Base-by-base conservation (phyloP, 2,888 invertebrate species). In the Drosophila dives region DNA sequence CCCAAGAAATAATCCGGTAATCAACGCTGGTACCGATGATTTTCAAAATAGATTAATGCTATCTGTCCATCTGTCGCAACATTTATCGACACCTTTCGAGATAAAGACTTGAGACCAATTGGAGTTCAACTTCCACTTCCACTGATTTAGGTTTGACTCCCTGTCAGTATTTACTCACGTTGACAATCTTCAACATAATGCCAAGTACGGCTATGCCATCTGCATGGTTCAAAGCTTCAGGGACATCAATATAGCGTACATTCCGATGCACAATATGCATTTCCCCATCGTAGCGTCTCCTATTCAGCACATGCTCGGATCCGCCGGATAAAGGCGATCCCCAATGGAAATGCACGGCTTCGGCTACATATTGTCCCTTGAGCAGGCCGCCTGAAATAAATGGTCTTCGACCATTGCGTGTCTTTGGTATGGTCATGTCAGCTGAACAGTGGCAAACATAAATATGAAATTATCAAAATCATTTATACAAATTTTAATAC, bases 181-280 rank as follows among this genome's bases (percentile, higher is more conserved):
- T 50, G n/a, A 68, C 71, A 23, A 75, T 67, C 26, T 83, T 89
- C 4, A 95, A 94, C 72, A 96, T 89, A 4, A 95, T 93, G 8
- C 94, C 95, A 17, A 96, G 90, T 0, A 96, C 96, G 1, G 95
- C 95, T 34, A 96, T 77, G 5, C 95, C 95, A 75, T 94, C 93
- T 8, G 93, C 85, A 67, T 94, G 75, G 12, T 93, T 84, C 1
- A 93, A 78, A 0, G 96, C 95, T 56, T 93, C 93, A 0, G 89
- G 74, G 3, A 94, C 77, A 58, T 92, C 94, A 0, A 94, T 87
- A 80, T 94, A 95, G 75, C 94, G 95, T 79, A 93, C 94, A 53
- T 94, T 94, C 81, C 94, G 94, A 90, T 95, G 96, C 0, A 96
- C 96, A 55, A 96, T 93, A 90, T 96, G 96, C 79, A 95, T 91